These are phyloP conservation scores for Zosterops japonicus DNA, from an alignment of 2,113 vertebrate species.

Conservation along the genomic window DNA sequence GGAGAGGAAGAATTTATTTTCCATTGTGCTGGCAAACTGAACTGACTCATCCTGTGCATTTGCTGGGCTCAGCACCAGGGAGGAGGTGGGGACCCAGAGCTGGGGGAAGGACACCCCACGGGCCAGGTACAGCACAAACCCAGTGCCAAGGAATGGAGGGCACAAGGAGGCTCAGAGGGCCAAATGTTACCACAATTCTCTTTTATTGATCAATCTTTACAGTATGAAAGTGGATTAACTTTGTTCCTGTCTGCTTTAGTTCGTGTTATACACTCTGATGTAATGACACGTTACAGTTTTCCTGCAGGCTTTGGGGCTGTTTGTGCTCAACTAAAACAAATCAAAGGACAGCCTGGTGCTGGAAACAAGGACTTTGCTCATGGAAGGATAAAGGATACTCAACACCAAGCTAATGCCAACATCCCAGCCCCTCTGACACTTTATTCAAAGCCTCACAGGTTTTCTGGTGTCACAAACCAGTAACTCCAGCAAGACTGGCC, in stretches of 20 bases:
- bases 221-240: not conserved
- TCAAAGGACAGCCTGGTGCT: not conserved
- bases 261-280: not conserved
- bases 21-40: not conserved
- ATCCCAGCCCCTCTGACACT: not conserved
- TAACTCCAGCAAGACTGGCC: not conserved
- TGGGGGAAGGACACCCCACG: not conserved
- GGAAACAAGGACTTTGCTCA: not conserved
- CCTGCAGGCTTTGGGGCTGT: not conserved
- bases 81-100: not conserved
- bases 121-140: fast-evolving
- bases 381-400: not conserved
- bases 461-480: not conserved
- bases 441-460: not conserved
- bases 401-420: not conserved
- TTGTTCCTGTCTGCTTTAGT: not conserved
- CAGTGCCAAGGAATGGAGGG: not conserved
- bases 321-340: not conserved
- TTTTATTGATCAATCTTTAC: not conserved
- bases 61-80: not conserved
- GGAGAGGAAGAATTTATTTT: not conserved
- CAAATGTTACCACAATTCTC: not conserved
- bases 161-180: not conserved
- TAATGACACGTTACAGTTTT: not conserved
- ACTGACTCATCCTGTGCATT: not conserved